Evolutionary conservation across 1,140 invertebrate genomes (phyloP).

Genomic region (Campoletis sonorensis): DNA sequence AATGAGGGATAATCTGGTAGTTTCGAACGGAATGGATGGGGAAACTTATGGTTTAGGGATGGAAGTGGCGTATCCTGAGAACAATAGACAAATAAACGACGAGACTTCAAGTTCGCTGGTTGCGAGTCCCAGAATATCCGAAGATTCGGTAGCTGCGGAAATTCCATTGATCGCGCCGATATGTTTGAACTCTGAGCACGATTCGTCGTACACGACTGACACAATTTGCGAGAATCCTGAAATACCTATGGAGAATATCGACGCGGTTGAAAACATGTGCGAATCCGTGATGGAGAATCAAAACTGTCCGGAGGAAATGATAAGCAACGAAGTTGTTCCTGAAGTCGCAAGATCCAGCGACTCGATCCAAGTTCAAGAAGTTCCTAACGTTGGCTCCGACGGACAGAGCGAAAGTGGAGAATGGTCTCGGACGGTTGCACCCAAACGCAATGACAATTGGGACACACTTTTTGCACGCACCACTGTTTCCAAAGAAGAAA

Average conservation of each 20-base stretch:
- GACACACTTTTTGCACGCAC: constrained; percentile 5
- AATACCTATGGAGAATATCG: constrained; percentile 10
- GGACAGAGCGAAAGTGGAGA: constrained; percentile 24
- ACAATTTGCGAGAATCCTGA: constrained; percentile 3
- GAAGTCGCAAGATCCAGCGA: not conserved
- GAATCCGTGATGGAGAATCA: not conserved
- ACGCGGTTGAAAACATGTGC: constrained; percentile 7
- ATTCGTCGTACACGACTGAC: not conserved
- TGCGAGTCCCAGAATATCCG: not conserved
- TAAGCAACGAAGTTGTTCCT: not conserved
- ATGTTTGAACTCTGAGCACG: not conserved
- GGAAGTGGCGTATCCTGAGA: constrained; percentile 42
- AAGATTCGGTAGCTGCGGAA: not conserved
- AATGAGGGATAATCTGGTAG: constrained; percentile 26
- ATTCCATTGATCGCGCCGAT: not conserved
- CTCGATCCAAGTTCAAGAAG: constrained; percentile 44
- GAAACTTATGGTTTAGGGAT: constrained; percentile 39
- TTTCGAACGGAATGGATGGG: constrained; percentile 12
- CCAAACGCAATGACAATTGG: not conserved
- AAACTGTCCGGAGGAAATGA: not conserved
- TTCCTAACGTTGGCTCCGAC: constrained; percentile 43
- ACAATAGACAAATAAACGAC: not conserved
- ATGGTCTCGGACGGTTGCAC: not conserved
- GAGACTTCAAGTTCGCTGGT: not conserved
- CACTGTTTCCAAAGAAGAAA: constrained; percentile 23